Base-by-base conservation (phyloP, 2,113 vertebrate genomes). In the Pitta sordida region DNA sequence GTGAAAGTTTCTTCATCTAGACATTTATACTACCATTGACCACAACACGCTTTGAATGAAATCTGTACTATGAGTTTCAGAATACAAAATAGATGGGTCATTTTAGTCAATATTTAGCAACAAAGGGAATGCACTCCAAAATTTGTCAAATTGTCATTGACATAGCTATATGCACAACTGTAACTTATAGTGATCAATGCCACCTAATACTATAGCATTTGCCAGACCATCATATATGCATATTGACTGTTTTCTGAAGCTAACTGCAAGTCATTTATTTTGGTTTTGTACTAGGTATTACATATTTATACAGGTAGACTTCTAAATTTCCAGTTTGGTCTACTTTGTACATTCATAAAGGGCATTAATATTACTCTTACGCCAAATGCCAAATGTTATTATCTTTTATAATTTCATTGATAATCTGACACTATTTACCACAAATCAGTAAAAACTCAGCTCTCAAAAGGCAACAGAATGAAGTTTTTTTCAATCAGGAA, bases 391-490 rank as follows among this genome's bases (percentile, higher is more conserved):
- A 74, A 24, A 51, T 32, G 7, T 19, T 74, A n/a, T 26, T 83
- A 68, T 24, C 7, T 77, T 15, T 68, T 62, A 44, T 4, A 65
- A 7, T 89, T 81, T 75, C 48, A 16, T 67, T 3, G 3, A 18
- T 9, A 70, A 3, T n/a, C 7, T 71, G 67, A 43, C 0, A 4
- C 0, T 53, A 7, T 44, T 74, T 73, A 4, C n/a, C 30, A 17
- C n/a, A 49, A 29, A 73, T 7, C 58, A 10, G 14, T 44, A 71
- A 79, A 74, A 51, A 12, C 6, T 83, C 51, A 62, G 26, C 2
- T 62, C 14, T 32, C 46, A 11, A 20, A 71, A 58, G 6, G 5
- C 3, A 75, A 78, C 4, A 11, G 30, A 70, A 15, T 12, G 11
- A 86, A 14, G 23, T 86, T 81, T 39, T 67, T 21, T 82, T 71